Evolutionary conservation across 2,797 vertebrate species (phyloP).

Genomic region (Denticeps clupeoides): DNA sequence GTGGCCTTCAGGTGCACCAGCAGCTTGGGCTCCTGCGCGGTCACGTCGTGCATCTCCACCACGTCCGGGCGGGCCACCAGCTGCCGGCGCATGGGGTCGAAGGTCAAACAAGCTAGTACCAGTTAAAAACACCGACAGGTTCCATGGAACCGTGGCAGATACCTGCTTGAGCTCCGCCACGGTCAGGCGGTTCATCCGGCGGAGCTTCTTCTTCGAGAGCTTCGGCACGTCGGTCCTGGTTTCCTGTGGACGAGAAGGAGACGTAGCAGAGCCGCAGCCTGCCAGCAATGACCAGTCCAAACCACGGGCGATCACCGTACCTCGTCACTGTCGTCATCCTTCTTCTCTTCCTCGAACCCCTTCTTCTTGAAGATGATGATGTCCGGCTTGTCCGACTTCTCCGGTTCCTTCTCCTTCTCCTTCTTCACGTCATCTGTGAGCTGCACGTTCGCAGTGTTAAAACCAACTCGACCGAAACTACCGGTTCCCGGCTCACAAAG

Average conservation of each 20-base stretch:
- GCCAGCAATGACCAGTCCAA: background rate
- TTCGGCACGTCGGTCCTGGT: conserved; percentile 71
- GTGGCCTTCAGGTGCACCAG: conserved; percentile 91
- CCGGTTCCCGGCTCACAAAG: no score
- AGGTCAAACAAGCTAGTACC: background rate
- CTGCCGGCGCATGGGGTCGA: conserved; percentile 37
- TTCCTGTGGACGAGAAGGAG: conserved; percentile 50
- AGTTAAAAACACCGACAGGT: background rate
- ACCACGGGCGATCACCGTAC: conserved; percentile 28
- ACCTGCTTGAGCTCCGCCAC: conserved; percentile 97
- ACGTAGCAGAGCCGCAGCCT: background rate
- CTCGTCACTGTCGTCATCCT: conserved; percentile 79
- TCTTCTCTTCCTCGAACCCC: conserved; percentile 75
- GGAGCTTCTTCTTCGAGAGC: conserved; percentile 89
- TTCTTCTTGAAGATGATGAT: conserved; percentile 67
- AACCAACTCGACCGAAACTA: no score
- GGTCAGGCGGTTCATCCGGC: conserved; percentile 84
- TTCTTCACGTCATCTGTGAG: conserved; percentile 85
- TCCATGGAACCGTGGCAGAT: background rate
- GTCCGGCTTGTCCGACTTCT: conserved; percentile 71
- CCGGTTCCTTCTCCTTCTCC: conserved; percentile 86
- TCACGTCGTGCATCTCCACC: conserved; percentile 94
- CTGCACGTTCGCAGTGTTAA: no score
- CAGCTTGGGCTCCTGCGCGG: conserved; percentile 86
- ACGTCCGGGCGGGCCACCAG: conserved; percentile 84